Conservation (phyloP, 2,113 vertebrate genomes). For the Urocitellus parryii region DNA sequence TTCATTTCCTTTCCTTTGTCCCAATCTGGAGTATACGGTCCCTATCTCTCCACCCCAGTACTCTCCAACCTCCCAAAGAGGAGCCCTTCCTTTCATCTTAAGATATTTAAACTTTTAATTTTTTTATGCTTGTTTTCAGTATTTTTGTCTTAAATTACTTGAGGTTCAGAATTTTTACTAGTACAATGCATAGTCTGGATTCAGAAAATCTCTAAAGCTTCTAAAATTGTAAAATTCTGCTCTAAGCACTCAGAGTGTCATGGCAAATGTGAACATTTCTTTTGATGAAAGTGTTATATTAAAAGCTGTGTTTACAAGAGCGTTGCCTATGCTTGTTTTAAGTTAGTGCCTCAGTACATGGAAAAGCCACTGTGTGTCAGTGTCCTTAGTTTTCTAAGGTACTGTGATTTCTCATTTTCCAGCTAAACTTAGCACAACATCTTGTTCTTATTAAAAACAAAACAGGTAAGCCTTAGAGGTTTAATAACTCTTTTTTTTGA, state of each 20-base stretch:
- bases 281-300: background rate
- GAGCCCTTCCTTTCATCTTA: background rate
- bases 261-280: background rate
- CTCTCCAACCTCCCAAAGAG: background rate
- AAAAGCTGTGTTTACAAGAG: background rate
- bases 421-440: background rate
- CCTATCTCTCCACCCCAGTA: too few relatives aligned
- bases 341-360: background rate
- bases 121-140: background rate
- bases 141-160: conserved; percentile 15
- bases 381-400: background rate
- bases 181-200: background rate
- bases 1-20: background rate
- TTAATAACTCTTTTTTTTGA: background rate
- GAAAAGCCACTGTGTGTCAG: background rate
- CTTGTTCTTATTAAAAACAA: background rate
- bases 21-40: accelerated
- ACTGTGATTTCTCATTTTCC: conserved; percentile 5
- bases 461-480: background rate
- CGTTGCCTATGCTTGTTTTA: background rate
- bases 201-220: background rate
- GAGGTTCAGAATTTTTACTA: background rate
- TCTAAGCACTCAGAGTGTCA: background rate
- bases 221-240: background rate
- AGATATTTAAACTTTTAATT: background rate